Evolutionary conservation across 2,888 invertebrate genomes (phyloP).

Genomic region (Andrena bucephala): DNA sequence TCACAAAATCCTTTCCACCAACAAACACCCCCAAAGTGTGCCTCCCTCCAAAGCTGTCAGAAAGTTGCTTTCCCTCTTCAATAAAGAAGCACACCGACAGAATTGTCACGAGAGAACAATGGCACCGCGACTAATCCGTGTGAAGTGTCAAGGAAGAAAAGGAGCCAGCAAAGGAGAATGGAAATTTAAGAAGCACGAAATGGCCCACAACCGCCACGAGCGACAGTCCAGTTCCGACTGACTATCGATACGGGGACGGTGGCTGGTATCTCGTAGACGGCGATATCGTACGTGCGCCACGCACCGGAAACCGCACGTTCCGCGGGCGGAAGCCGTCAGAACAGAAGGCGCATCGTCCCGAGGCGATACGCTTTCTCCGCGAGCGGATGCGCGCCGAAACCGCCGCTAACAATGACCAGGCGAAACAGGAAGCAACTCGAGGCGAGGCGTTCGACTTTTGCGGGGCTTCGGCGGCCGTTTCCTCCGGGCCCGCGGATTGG

Average conservation of each 20-base stretch:
- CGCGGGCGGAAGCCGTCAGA: slow-evolving; percentile 78
- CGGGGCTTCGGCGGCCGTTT: slow-evolving; percentile 53
- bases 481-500: slow-evolving; percentile 14
- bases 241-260: slow-evolving; percentile 68
- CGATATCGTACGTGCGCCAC: slow-evolving; percentile 67
- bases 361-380: slow-evolving; percentile 74
- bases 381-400: slow-evolving; percentile 74
- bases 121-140: too few species aligned
- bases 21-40: background rate
- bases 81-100: background rate
- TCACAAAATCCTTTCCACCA: background rate
- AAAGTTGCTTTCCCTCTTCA: too few species aligned
- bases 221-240: slow-evolving; percentile 68
- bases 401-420: slow-evolving; percentile 60
- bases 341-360: slow-evolving; percentile 38
- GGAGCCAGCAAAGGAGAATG: too few species aligned
- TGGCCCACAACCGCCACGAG: slow-evolving; percentile 54
- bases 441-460: slow-evolving; percentile 46
- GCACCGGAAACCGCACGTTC: slow-evolving; percentile 82
- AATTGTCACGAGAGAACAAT: background rate
- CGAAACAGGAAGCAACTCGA: slow-evolving; percentile 40
- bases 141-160: background rate
- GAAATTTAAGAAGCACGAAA: background rate
- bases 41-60: too few species aligned
- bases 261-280: slow-evolving; percentile 54